phyloP scores from a whole-genome alignment of 2,888 invertebrate species.

The Caenorhabditis sp. region DNA sequence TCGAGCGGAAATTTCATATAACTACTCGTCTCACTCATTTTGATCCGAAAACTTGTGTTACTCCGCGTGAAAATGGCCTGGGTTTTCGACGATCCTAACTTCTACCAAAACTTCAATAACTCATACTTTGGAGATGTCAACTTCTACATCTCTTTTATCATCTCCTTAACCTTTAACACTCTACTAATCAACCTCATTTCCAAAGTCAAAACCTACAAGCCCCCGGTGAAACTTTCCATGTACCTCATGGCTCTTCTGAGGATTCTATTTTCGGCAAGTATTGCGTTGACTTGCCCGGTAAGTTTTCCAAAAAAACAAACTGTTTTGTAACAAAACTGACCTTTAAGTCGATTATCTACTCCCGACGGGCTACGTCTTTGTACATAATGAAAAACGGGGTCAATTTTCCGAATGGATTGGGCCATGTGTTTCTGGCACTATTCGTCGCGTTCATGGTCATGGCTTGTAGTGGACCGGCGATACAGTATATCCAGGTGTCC shows the following conservation, averaged over 20 bases:
- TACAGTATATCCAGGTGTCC: conserved; percentile 51
- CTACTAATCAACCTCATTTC: conserved; percentile 27
- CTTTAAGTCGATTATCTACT: conserved; percentile 47
- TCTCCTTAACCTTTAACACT: conserved; percentile 30
- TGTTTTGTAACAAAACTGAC: background rate
- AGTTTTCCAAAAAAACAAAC: background rate
- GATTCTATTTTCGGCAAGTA: conserved; percentile 40
- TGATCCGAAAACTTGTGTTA: too few relatives aligned
- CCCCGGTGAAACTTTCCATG: conserved; percentile 32
- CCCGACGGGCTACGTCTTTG: conserved; percentile 19
- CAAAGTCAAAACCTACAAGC: conserved; percentile 39
- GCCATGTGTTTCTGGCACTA: conserved; percentile 25
- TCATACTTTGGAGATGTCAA: conserved; percentile 41
- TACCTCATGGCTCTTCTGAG: conserved; percentile 30
- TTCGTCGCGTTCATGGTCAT: conserved; percentile 47
- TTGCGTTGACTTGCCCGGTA: conserved; percentile 50
- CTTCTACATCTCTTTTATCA: conserved; percentile 28
- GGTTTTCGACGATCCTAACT: background rate
- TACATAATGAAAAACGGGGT: conserved; percentile 54
- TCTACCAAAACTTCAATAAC: conserved; percentile 36
- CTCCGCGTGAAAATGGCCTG: background rate
- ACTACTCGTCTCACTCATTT: background rate
- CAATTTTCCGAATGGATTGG: conserved; percentile 16
- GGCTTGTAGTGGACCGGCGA: conserved; percentile 46
- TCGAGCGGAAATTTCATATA: background rate